A percentile compares a stretch with the other conserved stretches of the same genome.
Conservation (phyloP, 2,797 vertebrate genomes). For the Dryobates pubescens region DNA sequence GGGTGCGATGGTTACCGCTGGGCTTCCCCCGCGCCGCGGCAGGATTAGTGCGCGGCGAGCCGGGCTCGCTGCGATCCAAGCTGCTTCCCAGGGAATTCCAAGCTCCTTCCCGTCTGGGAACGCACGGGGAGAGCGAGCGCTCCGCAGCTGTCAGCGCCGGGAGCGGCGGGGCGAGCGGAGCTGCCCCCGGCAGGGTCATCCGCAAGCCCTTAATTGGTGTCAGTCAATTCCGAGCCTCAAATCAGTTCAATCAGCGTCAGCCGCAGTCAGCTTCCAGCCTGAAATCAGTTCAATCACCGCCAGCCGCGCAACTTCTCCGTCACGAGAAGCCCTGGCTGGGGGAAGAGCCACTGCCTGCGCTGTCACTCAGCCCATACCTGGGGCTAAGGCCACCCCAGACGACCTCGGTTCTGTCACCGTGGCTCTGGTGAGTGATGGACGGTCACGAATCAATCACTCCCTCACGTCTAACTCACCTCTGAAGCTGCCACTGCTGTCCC, state of each 20-base stretch:
- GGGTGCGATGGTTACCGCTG: background rate
- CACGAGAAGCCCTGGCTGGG: background rate
- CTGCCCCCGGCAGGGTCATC: background rate
- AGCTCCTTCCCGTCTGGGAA: no score
- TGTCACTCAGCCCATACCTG: rapidly evolving
- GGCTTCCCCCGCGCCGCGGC: background rate
- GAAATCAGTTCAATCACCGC: background rate
- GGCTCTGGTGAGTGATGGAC: background rate
- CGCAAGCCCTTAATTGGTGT: no score
- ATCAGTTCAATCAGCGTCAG: no score
- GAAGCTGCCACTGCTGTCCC: background rate
- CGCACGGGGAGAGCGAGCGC: rapidly evolving
- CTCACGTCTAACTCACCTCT: background rate
- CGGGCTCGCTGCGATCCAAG: background rate
- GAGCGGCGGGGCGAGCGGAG: rapidly evolving
- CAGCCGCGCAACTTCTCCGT: background rate
- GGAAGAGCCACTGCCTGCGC: background rate
- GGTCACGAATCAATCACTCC: background rate
- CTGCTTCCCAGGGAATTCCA: no score
- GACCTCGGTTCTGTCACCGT: background rate
- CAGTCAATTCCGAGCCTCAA: no score
- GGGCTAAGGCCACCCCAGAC: background rate
- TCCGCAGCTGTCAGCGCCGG: background rate
- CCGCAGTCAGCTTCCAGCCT: background rate
- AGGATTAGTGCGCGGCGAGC: background rate